These are phyloP conservation scores for Hystrix cristata DNA, from an alignment of 2,113 vertebrate species.

Conservation along the genomic window DNA sequence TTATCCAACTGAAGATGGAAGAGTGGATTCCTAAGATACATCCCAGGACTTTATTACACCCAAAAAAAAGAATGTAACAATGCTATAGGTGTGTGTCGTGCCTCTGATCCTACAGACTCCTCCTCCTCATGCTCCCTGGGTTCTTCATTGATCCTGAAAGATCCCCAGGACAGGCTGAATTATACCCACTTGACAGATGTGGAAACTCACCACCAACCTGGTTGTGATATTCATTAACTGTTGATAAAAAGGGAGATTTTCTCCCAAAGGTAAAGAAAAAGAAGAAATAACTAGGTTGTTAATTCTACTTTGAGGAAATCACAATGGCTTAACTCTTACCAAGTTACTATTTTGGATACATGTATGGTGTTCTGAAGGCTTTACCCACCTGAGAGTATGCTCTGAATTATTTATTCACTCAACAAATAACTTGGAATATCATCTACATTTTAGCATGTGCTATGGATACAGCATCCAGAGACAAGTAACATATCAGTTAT, in stretches of 20 bases:
- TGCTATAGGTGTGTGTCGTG: background rate
- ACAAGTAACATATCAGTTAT: background rate
- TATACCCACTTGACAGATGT: background rate
- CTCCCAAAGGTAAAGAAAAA: background rate
- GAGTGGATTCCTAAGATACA: constrained; percentile 32
- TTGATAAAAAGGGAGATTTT: background rate
- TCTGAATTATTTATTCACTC: constrained; percentile 18
- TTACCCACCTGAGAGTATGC: background rate
- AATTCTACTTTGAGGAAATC: background rate
- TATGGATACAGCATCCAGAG: background rate
- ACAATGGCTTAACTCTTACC: background rate
- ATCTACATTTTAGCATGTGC: background rate
- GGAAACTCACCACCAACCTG: background rate
- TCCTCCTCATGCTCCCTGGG: background rate
- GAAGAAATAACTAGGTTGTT: background rate
- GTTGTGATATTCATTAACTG: background rate
- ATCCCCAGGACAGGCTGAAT: background rate
- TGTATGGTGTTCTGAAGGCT: background rate
- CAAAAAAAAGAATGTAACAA: background rate
- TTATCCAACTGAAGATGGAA: constrained; percentile 57
- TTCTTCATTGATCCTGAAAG: background rate
- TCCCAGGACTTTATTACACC: background rate
- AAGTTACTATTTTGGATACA: background rate
- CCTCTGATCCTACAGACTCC: background rate
- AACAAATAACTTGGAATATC: background rate